Percentiles rank a stretch among this genome's conserved stretches.
Evolutionary conservation across 2,888 invertebrate genomes (phyloP).

Genomic region (Prosopocoilus inquinatus): DNA sequence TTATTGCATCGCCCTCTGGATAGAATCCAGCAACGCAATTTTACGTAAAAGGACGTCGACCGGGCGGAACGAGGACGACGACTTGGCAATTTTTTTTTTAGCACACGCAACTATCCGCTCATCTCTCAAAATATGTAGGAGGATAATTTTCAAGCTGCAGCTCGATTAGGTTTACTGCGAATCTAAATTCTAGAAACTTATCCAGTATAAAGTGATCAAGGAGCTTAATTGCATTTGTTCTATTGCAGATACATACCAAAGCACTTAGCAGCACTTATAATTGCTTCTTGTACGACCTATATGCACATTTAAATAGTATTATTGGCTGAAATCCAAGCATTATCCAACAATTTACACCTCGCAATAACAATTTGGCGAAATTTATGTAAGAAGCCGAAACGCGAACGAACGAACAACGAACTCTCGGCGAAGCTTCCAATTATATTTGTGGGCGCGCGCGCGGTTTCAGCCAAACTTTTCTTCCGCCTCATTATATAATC

Average conservation of each 20-base stretch:
- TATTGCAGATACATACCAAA: slow-evolving; percentile 15
- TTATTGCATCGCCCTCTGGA: slow-evolving; percentile 17
- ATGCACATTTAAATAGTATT: slow-evolving; percentile 21
- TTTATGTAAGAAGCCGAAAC: neutral
- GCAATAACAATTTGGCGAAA: neutral
- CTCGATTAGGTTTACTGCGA: slow-evolving; percentile 1
- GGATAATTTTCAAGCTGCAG: no score
- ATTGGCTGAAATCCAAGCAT: slow-evolving; percentile 11
- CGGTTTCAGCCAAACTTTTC: no score
- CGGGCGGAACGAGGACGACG: neutral
- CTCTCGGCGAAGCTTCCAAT: no score
- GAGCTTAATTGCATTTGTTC: slow-evolving; percentile 26
- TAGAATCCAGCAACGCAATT: slow-evolving; percentile 19
- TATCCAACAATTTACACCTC: slow-evolving; percentile 4
- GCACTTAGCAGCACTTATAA: slow-evolving; percentile 22
- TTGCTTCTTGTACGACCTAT: slow-evolving; percentile 23
- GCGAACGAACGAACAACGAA: no score
- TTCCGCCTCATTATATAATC: no score
- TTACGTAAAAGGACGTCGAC: slow-evolving; percentile 5
- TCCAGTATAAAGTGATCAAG: slow-evolving; percentile 20
- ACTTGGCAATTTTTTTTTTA: no score
- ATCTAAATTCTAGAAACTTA: slow-evolving; percentile 12
- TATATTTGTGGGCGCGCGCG: no score
- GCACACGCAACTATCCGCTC: no score
- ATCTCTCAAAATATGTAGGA: no score